Conservation (phyloP, 2,113 vertebrate species). For the Oceanodroma tethys region DNA sequence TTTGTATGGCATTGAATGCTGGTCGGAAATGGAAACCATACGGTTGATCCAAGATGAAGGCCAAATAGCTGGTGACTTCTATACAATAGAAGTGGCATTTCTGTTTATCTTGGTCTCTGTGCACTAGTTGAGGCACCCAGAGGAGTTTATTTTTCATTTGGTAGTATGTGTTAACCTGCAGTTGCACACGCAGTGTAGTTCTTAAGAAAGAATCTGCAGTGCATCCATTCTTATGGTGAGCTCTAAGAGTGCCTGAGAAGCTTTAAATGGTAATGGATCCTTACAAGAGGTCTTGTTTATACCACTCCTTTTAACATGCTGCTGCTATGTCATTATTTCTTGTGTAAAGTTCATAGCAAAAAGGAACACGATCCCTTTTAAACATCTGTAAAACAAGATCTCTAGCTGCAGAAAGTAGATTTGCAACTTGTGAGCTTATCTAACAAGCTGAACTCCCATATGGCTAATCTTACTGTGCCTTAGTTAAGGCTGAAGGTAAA, state of each 20-base stretch:
- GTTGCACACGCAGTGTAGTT: neutral
- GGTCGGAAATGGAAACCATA: neutral
- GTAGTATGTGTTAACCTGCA: neutral
- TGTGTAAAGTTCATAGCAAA: neutral
- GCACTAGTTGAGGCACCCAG: neutral
- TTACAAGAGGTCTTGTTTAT: neutral
- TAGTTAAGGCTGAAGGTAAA: neutral
- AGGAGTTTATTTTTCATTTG: neutral
- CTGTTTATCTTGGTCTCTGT: neutral
- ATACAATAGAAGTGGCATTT: neutral
- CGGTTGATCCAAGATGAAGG: neutral
- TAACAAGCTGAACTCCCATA: neutral
- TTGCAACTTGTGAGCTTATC: neutral
- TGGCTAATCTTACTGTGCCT: neutral
- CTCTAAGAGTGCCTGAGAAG: neutral
- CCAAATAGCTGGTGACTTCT: neutral
- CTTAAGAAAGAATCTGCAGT: neutral
- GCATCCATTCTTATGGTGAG: neutral
- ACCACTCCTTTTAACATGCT: neutral
- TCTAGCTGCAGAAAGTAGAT: neutral
- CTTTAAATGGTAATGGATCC: neutral
- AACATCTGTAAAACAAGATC: neutral
- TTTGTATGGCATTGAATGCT: neutral
- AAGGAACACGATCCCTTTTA: neutral
- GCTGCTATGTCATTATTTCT: neutral